Base-by-base conservation (phyloP, 2,113 vertebrate species). In the Helogale parvula region DNA sequence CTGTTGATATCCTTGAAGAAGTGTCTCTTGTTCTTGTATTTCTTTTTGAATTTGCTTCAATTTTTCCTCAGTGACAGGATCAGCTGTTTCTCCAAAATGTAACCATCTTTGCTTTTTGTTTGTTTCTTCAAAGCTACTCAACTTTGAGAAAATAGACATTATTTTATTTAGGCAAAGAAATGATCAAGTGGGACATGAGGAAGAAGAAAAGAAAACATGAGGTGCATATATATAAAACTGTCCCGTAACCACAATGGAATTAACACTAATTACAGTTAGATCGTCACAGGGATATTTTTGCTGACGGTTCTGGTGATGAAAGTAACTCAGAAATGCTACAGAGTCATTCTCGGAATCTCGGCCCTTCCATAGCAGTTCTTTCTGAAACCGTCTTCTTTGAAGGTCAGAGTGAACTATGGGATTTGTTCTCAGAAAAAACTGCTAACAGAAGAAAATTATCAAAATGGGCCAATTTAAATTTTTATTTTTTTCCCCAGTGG, bases 1-100 rank as follows among this genome's bases (percentile, higher is more conserved):
- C 99, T 99, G 99, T 21, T 99, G 99, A 98, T 99, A 99, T 76
- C 99, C 99, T 94, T 99, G 99, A 96, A 99, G 99, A 85, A 99
- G 99, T 4, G 97, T 98, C 98, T 99, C 99, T 97, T 99, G 99
- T 96, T 99, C 99, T 80, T 98, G 98, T 12, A 99, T 98, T 97
- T 99, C 99, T 98, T 99, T 99, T 93, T 98, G 97, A 35, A 99
- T 99, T 95, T 99, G 98, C 81, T 98, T 98, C 33, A 99, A 93
- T 92, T 99, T 99, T 93, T 99, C 99, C 77, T 99, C 98, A 94
- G 98, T 98, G 35, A 98, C 65, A 88, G 98, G 97, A 97, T 98
- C 98, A 86, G 94, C 1, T 65, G 96, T 52, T 90, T 98, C 98
- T 27, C 94, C 97, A 82, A 98, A 80, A 77, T 95, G 96, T 50